Conservation (phyloP, 2,113 vertebrate species). For the Isichthys henryi region DNA sequence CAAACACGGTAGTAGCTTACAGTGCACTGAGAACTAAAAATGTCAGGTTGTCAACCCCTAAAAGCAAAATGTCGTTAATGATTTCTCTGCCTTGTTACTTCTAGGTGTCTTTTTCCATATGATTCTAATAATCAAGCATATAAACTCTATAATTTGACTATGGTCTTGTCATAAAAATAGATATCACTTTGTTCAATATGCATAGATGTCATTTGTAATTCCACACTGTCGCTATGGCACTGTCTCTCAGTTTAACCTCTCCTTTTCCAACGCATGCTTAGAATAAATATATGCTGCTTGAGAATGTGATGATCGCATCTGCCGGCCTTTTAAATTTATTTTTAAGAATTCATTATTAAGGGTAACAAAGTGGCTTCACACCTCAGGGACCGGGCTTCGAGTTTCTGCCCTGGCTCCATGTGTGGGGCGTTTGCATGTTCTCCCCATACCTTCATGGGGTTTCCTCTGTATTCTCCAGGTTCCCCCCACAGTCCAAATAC, state of each 20-base stretch:
- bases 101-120: neutral
- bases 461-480: neutral
- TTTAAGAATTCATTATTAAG: neutral
- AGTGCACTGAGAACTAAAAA: neutral
- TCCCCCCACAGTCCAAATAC: neutral
- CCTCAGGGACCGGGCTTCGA: neutral
- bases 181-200: neutral
- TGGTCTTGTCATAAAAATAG: neutral
- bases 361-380: neutral
- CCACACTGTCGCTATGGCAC: neutral
- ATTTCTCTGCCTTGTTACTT: neutral
- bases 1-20: neutral
- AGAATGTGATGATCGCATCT: neutral
- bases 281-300: neutral
- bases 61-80: neutral
- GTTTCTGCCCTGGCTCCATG: neutral
- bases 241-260: neutral
- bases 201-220: neutral
- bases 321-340: neutral
- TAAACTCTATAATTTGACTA: neutral
- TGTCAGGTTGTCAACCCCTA: neutral
- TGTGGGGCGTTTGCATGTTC: neutral
- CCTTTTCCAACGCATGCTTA: neutral
- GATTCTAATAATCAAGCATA: neutral
- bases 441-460: neutral